Evolutionary conservation across 2,888 invertebrate species (phyloP).

Genomic region (Limnephilus lunatus): DNA sequence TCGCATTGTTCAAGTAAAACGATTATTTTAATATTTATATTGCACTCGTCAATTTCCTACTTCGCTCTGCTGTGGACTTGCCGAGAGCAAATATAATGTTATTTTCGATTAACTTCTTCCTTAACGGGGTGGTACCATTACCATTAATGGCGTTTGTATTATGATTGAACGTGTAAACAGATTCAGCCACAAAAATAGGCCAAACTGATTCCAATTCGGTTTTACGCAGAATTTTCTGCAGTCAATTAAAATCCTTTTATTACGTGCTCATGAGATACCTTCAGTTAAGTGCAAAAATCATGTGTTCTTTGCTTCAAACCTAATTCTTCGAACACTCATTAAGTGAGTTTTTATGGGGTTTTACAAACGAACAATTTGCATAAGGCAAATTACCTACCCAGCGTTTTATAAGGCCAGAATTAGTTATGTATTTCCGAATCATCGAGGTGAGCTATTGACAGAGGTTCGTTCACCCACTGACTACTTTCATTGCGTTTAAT

Average conservation of each 20-base stretch:
- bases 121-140: not conserved
- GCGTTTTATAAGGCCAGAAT: not conserved
- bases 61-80: not conserved
- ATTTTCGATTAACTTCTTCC: not conserved
- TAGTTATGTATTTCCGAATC: conserved; percentile 11
- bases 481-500: conserved; percentile 7
- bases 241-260: not conserved
- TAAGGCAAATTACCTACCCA: conserved; percentile 6
- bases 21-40: not conserved
- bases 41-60: conserved; percentile 12
- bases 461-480: not conserved
- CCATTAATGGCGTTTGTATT: not conserved
- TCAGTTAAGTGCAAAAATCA: not conserved
- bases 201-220: not conserved
- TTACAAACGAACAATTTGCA: not conserved
- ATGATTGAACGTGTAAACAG: not conserved
- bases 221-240: not conserved
- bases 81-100: not conserved
- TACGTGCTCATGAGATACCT: not conserved
- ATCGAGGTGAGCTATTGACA: conserved; percentile 8
- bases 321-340: not conserved
- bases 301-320: not conserved
- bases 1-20: not conserved
- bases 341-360: not conserved
- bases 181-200: not conserved